These are phyloP conservation scores for Lutjanus argentimaculatus DNA, from an alignment of 2,797 vertebrate genomes.

Conservation along the genomic window DNA sequence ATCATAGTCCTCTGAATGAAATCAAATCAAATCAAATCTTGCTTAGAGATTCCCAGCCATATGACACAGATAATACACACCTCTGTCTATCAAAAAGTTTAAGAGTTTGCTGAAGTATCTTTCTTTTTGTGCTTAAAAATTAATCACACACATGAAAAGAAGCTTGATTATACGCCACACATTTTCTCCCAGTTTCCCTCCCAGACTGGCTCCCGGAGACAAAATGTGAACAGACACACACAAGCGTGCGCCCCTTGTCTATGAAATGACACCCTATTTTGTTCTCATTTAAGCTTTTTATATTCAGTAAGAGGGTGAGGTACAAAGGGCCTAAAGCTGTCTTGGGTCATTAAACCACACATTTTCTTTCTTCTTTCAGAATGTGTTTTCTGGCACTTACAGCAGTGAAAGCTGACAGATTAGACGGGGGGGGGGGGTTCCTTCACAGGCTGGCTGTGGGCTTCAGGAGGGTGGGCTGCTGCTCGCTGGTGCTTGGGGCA, in stretches of 20 bases:
- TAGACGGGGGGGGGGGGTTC: conserved; percentile 64
- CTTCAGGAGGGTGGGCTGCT: conserved; percentile 76
- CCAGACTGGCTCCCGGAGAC: conserved; percentile 23
- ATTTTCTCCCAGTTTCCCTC: conserved; percentile 24
- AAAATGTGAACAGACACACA: conserved; percentile 57
- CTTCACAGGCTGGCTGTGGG: conserved; percentile 72
- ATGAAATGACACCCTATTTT: conserved; percentile 77
- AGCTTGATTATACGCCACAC: conserved; percentile 27
- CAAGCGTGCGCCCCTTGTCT: conserved; percentile 52
- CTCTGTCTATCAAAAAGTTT: conserved; percentile 10
- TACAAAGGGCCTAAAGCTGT: conserved; percentile 77
- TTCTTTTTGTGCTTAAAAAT: conserved; percentile 44
- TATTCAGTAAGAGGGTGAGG: conserved; percentile 75
- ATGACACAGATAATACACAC: neutral
- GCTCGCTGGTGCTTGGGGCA: conserved; percentile 74
- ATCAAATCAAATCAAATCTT: too few relatives aligned
- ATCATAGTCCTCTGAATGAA: too few relatives aligned
- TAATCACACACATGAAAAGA: conserved; percentile 42
- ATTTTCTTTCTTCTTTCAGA: conserved; percentile 76
- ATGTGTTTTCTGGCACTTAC: conserved; percentile 77
- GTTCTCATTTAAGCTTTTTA: conserved; percentile 81
- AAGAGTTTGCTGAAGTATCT: conserved; percentile 15
- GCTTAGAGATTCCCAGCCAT: too few relatives aligned
- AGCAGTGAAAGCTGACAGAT: conserved; percentile 80
- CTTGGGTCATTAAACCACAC: conserved; percentile 82